phyloP scores from a whole-genome alignment of 2,888 invertebrate genomes.

The Trichacis sp. region DNA sequence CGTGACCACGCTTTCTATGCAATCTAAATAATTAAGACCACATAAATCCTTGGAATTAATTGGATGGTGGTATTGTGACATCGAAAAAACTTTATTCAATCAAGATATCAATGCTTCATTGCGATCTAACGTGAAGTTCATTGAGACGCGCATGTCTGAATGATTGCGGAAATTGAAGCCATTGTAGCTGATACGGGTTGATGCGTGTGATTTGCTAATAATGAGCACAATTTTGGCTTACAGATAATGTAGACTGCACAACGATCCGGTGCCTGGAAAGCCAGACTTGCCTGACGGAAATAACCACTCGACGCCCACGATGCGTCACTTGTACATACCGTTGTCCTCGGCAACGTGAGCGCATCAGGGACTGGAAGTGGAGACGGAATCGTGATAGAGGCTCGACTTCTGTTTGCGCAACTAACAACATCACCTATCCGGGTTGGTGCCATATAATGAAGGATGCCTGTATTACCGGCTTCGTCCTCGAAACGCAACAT shows the following conservation, averaged over 20 bases:
- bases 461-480: constrained; percentile 81
- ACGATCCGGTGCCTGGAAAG: constrained; percentile 77
- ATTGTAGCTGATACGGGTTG: no score
- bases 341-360: constrained; percentile 70
- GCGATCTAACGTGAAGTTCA: background rate
- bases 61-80: background rate
- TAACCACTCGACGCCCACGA: constrained; percentile 75
- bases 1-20: no score
- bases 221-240: no score
- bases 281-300: constrained; percentile 78
- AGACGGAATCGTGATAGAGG: constrained; percentile 55
- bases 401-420: constrained; percentile 74
- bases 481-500: constrained; percentile 78
- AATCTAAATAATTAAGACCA: no score
- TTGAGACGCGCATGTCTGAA: background rate
- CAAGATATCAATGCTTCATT: background rate
- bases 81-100: background rate
- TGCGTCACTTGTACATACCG: constrained; percentile 79
- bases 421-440: constrained; percentile 80
- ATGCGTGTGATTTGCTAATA: no score
- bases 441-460: constrained; percentile 85
- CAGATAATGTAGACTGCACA: constrained; percentile 77
- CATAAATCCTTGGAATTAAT: no score
- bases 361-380: constrained; percentile 57
- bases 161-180: background rate